These are phyloP conservation scores for Anadara kagoshimensis DNA, from an alignment of 1,140 invertebrate species.

Conservation along the genomic window DNA sequence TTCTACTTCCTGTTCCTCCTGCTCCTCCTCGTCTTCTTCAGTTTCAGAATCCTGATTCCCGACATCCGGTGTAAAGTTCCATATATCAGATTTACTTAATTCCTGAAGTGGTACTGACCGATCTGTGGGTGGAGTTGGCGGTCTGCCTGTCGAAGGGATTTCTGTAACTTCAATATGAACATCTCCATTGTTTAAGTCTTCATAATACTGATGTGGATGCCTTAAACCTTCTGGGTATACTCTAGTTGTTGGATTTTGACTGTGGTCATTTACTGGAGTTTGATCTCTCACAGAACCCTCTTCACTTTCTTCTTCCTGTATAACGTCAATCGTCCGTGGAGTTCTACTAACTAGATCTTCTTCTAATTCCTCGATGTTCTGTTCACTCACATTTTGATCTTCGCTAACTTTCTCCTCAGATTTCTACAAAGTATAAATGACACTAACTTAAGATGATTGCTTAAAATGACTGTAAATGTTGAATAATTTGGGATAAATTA, in stretches of 20 bases:
- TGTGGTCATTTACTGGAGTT: too few species aligned
- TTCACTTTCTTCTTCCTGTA: conserved; percentile 3
- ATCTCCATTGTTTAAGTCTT: conserved; percentile 39
- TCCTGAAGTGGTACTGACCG: conserved; percentile 30
- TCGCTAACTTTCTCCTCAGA: too few species aligned
- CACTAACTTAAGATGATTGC: too few species aligned
- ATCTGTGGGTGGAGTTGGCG: conserved; percentile 26
- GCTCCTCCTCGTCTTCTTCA: conserved; percentile 36
- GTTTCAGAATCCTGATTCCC: conserved; percentile 41
- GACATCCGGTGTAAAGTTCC: conserved; percentile 45
- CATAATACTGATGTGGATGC: conserved; percentile 16
- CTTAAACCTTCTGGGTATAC: too few species aligned
- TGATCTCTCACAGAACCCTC: too few species aligned
- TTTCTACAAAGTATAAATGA: too few species aligned
- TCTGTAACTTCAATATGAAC: conserved; percentile 51
- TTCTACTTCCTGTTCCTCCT: conserved; percentile 10
- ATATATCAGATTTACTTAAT: conserved; percentile 44
- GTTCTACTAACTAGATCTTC: too few species aligned
- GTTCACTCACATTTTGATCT: too few species aligned
- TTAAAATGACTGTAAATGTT: too few species aligned
- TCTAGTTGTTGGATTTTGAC: too few species aligned
- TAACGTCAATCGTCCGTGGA: neutral
- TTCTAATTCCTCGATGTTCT: too few species aligned
- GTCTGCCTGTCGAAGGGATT: conserved; percentile 41
- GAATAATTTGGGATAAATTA: too few species aligned